Evolutionary conservation across 2,797 vertebrate species (phyloP).

Genomic region (Bovichtus variegatus): DNA sequence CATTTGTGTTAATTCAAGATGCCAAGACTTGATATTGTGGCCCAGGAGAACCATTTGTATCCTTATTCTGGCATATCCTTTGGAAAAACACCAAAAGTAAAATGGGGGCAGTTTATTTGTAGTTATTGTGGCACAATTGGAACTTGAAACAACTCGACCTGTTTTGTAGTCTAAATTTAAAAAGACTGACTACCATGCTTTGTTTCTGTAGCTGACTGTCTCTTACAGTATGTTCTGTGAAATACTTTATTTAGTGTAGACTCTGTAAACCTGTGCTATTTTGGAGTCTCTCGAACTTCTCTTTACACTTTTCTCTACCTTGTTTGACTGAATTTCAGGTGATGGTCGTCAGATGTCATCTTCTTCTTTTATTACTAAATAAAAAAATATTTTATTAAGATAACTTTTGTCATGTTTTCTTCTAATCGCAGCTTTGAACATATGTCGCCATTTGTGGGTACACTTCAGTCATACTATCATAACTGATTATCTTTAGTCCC

Average conservation of each 20-base stretch:
- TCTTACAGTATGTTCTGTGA: neutral
- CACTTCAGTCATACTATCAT: constrained; percentile 44
- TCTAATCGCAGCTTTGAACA: constrained; percentile 8
- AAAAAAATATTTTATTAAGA: constrained; percentile 64
- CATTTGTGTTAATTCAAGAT: constrained; percentile 84
- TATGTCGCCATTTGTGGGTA: constrained; percentile 11
- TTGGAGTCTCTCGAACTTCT: constrained; percentile 14
- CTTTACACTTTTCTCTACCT: constrained; percentile 57
- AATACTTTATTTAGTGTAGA: neutral
- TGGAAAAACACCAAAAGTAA: constrained; percentile 52
- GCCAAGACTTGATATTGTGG: constrained; percentile 81
- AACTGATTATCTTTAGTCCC: constrained; percentile 47
- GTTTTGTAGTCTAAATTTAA: constrained; percentile 29
- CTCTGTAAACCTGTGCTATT: constrained; percentile 30
- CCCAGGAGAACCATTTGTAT: constrained; percentile 84
- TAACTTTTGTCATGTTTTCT: constrained; percentile 23
- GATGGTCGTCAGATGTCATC: constrained; percentile 58
- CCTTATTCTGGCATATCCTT: constrained; percentile 87
- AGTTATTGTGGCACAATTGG: constrained; percentile 25
- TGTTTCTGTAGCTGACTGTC: constrained; percentile 13
- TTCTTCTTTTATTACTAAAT: constrained; percentile 61
- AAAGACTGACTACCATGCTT: constrained; percentile 1
- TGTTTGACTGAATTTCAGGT: constrained; percentile 77
- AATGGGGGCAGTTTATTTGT: constrained; percentile 36
- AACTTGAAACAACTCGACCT: constrained; percentile 14